Evolutionary conservation across 1,140 invertebrate species (phyloP), one percentile per base, ranked within the genome.

Genomic region (Tyrophagus putrescentiae): DNA sequence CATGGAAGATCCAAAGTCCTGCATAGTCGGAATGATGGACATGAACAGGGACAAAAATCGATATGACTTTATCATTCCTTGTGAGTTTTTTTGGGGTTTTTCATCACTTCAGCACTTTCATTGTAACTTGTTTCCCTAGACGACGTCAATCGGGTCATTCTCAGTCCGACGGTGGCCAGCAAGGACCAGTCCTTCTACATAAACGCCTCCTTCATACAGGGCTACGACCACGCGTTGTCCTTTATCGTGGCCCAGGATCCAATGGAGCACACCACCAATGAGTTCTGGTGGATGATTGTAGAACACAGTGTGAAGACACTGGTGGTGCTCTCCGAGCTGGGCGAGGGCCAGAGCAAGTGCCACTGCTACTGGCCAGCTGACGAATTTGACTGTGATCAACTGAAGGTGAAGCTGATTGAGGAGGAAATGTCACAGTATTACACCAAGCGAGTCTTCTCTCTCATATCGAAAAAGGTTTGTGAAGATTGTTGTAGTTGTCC

Each of bases 221-320:
- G 89, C 18, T 96, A 95, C 70, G 86, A 94, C 68, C 90, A 91
- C 72, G 82, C 82, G 0, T 86, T 90, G 72, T 86, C 87, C 18
- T 96, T 92, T 74, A 90, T 96, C 42, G 91, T 94, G 44, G 88
- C 90, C 1, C 91, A 97, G 77, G 91, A 95, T 75, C 92, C 93
- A 0, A 70, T 95, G 57, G 85, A 88, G 29, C 77, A 78, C 61
- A 96, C 91, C 0, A 81, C 89, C 57, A 77, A 80, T 62, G 93
- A 96, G 75, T 96, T 97, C 72, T 96, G 93, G 92, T 78, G 90
- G 69, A 93, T 96, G 90, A 81, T 96, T 48, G 87, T 85, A 23
- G 90, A 95, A 71, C 88, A 94, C 68, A 84, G 85, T 70, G 83
- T 94, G 28, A 80, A 81, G 44, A 90, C 87, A 1, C 83, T 97